Conservation (phyloP, 2,113 vertebrate species). For the Hydrochoerus hydrochaeris region DNA sequence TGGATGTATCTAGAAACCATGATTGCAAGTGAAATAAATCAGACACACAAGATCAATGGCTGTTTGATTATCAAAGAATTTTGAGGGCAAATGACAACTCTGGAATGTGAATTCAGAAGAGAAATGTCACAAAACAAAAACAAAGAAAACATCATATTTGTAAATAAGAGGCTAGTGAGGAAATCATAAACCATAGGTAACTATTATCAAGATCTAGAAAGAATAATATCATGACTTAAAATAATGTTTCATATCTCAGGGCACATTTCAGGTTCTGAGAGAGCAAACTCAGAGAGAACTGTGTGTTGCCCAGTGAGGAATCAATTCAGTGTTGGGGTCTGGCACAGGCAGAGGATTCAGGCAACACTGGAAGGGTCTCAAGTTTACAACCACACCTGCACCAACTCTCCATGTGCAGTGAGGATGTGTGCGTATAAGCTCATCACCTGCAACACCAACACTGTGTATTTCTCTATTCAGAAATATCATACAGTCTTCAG, state of each 20-base stretch:
- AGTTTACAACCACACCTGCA: not conserved
- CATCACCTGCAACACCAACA: not conserved
- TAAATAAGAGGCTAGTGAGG: constrained; percentile 44
- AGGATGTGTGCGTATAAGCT: not conserved
- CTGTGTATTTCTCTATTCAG: not conserved
- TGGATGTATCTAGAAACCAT: not conserved
- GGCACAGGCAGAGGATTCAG: not conserved
- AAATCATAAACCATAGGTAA: constrained; percentile 52
- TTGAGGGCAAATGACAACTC: not conserved
- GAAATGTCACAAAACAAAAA: constrained; percentile 50
- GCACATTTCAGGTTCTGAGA: not conserved
- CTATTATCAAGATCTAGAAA: constrained; percentile 50
- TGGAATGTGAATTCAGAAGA: constrained; percentile 46
- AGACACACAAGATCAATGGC: not conserved
- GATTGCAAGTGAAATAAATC: not conserved
- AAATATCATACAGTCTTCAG: not conserved
- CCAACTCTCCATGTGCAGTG: not conserved
- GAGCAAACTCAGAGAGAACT: not conserved
- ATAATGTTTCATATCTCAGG: constrained; percentile 40
- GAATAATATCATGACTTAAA: constrained; percentile 59
- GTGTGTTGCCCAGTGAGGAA: not conserved
- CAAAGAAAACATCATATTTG: not conserved
- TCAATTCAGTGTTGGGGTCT: not conserved
- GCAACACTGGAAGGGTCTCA: not conserved
- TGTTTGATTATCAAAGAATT: constrained; percentile 28